A percentile compares a stretch with the other conserved stretches of the same genome.
Conservation (phyloP, 2,113 vertebrate species). For the Meleagris gallopavo region DNA sequence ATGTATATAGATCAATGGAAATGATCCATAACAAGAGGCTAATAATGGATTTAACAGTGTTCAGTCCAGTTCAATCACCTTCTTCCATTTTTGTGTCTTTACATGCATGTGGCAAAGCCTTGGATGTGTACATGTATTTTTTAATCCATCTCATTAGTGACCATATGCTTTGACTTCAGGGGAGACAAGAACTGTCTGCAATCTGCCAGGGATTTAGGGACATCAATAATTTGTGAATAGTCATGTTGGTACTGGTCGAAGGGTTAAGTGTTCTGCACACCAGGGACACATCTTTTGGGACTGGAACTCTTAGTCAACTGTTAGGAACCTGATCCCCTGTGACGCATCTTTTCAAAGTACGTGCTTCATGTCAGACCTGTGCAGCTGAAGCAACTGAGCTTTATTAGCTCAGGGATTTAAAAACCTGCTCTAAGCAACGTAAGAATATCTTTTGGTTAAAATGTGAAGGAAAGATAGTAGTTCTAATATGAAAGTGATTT, state of each 20-base stretch:
- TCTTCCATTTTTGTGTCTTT: conserved; percentile 76
- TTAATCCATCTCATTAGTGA: conserved; percentile 83
- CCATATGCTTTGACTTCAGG: conserved; percentile 86
- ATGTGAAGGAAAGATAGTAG: conserved; percentile 31
- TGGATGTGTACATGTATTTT: conserved; percentile 72
- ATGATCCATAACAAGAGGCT: conserved; percentile 84
- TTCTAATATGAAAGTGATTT: conserved; percentile 39
- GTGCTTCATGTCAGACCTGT: conserved; percentile 73
- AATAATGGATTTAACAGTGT: conserved; percentile 81
- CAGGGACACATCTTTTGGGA: conserved; percentile 82
- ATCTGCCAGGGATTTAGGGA: conserved; percentile 86
- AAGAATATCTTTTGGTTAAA: conserved; percentile 67
- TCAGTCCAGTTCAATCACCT: conserved; percentile 79
- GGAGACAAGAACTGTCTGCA: conserved; percentile 79
- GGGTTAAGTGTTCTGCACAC: conserved; percentile 87
- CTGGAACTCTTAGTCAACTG: conserved; percentile 75
- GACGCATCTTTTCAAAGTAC: conserved; percentile 67
- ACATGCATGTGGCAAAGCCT: conserved; percentile 71
- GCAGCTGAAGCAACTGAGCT: conserved; percentile 68
- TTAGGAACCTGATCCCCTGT: conserved; percentile 78
- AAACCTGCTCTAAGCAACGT: conserved; percentile 66
- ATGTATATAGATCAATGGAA: conserved; percentile 84
- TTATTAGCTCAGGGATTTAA: conserved; percentile 80
- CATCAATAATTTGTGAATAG: conserved; percentile 91
- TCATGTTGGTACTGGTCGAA: conserved; percentile 83